Conservation (phyloP, 2,797 vertebrate species). For the Toxotes lorentzi region DNA sequence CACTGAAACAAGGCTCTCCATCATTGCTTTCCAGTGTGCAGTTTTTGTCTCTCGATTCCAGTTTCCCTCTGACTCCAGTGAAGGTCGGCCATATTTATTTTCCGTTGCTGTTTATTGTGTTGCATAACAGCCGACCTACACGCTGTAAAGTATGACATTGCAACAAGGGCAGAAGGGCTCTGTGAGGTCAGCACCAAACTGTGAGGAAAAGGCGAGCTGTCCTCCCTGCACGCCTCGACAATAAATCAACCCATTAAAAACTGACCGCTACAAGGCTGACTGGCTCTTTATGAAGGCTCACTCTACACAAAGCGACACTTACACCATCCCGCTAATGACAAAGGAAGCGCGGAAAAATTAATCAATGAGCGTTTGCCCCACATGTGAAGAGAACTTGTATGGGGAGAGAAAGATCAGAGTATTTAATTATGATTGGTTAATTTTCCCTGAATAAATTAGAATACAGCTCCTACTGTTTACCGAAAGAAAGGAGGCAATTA, state of each 20-base stretch:
- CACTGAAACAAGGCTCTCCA: background rate
- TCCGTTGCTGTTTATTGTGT: constrained; percentile 14
- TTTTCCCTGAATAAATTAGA: constrained; percentile 81
- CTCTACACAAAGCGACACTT: constrained; percentile 26
- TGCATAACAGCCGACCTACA: constrained; percentile 30
- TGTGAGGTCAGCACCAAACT: constrained; percentile 19
- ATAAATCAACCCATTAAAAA: constrained; percentile 63
- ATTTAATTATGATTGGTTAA: constrained; percentile 78
- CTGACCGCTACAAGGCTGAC: constrained; percentile 41
- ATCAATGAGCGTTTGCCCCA: constrained; percentile 45
- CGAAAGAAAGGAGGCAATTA: constrained; percentile 84
- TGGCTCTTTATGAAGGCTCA: constrained; percentile 41
- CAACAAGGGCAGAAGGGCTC: constrained; percentile 23
- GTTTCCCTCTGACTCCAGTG: constrained; percentile 8
- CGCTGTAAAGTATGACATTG: constrained; percentile 56
- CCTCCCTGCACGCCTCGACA: background rate
- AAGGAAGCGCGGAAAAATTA: constrained; percentile 36
- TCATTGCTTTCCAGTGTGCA: background rate
- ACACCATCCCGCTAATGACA: constrained; percentile 52
- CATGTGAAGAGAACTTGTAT: constrained; percentile 38
- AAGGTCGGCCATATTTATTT: constrained; percentile 41
- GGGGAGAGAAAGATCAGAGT: constrained; percentile 54
- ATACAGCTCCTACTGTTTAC: constrained; percentile 81
- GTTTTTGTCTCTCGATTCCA: background rate
- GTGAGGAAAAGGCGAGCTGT: background rate